Percentiles rank a stretch among this genome's conserved stretches.
phyloP scores from a whole-genome alignment of 2,797 vertebrate species.

The Diglossa cyanea region DNA sequence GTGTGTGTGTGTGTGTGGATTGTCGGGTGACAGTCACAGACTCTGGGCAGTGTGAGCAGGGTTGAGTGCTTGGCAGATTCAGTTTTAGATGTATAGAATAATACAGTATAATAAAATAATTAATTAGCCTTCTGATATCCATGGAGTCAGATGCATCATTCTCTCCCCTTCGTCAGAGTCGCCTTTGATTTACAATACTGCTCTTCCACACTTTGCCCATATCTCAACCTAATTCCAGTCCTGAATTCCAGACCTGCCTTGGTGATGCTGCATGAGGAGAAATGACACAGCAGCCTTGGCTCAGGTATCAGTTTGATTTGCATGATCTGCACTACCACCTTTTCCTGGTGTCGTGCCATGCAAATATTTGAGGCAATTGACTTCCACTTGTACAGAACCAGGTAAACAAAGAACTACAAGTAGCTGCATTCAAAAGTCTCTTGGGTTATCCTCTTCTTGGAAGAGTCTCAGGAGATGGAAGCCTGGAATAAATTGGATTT shows the following conservation, averaged over 20 bases:
- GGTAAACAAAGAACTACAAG: background rate
- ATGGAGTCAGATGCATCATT: background rate
- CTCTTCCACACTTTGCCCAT: fast-evolving
- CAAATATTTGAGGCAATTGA: background rate
- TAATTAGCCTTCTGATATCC: background rate
- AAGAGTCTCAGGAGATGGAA: background rate
- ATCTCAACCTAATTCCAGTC: background rate
- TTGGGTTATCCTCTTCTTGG: background rate
- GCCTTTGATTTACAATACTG: background rate
- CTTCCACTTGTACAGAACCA: background rate
- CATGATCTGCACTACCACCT: background rate
- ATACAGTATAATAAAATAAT: background rate
- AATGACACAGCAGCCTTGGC: background rate
- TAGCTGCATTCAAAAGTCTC: background rate
- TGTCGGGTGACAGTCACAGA: too few relatives aligned
- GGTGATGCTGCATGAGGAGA: background rate
- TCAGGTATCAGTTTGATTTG: background rate
- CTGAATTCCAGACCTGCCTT: background rate
- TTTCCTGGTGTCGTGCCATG: fast-evolving
- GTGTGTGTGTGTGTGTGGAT: too few relatives aligned
- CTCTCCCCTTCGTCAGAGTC: background rate
- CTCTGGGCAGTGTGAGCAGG: too few relatives aligned
- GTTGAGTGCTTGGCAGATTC: background rate
- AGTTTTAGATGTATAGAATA: background rate
- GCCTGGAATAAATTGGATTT: background rate